phyloP scores from a whole-genome alignment of 2,797 vertebrate species.

The Poeciliopsis infans region DNA sequence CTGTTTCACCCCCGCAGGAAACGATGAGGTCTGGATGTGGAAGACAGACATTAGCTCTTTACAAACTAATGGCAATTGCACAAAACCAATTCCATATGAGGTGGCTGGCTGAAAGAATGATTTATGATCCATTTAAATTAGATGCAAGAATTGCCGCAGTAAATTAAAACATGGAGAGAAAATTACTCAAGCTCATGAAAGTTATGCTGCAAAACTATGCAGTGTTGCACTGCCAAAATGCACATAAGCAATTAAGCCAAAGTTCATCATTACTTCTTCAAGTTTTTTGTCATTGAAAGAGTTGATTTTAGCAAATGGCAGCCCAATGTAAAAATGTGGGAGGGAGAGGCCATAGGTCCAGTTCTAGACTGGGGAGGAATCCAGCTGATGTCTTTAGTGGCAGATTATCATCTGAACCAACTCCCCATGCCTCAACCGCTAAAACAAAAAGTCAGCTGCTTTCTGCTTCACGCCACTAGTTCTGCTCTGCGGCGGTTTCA shows the following conservation, averaged over 20 bases:
- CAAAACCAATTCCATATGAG: constrained; percentile 51
- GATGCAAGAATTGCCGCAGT: constrained; percentile 22
- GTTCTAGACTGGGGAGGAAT: constrained; percentile 50
- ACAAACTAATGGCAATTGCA: constrained; percentile 17
- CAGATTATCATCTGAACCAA: constrained; percentile 68
- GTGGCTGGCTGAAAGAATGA: constrained; percentile 28
- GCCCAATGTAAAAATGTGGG: constrained; percentile 13
- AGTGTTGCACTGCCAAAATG: constrained; percentile 9
- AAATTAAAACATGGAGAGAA: constrained; percentile 19
- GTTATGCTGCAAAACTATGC: not conserved
- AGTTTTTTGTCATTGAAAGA: not conserved
- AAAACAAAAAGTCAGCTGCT: constrained; percentile 39
- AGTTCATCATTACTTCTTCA: not conserved
- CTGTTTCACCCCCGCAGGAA: constrained; percentile 13
- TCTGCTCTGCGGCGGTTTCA: constrained; percentile 31
- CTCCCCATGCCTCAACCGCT: constrained; percentile 45
- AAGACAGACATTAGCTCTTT: constrained; percentile 19
- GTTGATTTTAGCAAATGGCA: not conserved
- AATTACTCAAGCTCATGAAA: not conserved
- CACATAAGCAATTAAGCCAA: constrained; percentile 3
- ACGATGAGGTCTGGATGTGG: constrained; percentile 5
- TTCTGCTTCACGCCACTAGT: constrained; percentile 43
- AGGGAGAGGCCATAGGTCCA: constrained; percentile 49
- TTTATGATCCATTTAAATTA: constrained; percentile 32
- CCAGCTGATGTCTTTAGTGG: constrained; percentile 50